Conservation (phyloP, 2,888 invertebrate species). For the Ichneumoninae sp. region DNA sequence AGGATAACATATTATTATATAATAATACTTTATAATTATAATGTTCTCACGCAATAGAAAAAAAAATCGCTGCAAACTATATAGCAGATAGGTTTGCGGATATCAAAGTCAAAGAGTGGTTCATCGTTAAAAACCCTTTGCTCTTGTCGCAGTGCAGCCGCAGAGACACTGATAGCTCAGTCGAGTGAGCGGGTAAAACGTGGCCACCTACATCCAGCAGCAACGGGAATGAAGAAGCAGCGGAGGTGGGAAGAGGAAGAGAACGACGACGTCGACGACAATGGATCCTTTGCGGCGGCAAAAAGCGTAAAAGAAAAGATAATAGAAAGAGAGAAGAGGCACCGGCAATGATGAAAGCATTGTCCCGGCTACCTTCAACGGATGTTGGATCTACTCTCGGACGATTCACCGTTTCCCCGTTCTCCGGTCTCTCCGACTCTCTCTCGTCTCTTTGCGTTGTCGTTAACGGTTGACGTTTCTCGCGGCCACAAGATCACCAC, state of each 20-base stretch:
- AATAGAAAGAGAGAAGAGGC: slow-evolving; percentile 79
- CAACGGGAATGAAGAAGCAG: slow-evolving; percentile 34
- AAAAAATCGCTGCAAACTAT: slow-evolving; percentile 18
- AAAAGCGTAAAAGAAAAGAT: slow-evolving; percentile 80
- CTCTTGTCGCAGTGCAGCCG: slow-evolving; percentile 59
- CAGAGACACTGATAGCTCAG: slow-evolving; percentile 78
- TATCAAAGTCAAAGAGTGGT: slow-evolving; percentile 42
- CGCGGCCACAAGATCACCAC: slow-evolving; percentile 66
- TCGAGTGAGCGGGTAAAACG: slow-evolving; percentile 72
- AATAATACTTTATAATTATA: slow-evolving; percentile 25
- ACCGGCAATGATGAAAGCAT: slow-evolving; percentile 84
- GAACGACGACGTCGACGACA: slow-evolving; percentile 76
- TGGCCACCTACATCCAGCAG: slow-evolving; percentile 77
- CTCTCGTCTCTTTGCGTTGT: slow-evolving; percentile 65
- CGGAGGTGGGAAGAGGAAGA: slow-evolving; percentile 36
- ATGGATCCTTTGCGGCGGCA: slow-evolving; percentile 81
- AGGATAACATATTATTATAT: neutral
- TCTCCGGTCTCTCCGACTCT: slow-evolving; percentile 38
- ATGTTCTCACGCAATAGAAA: slow-evolving; percentile 8
- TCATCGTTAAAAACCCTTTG: slow-evolving; percentile 48
- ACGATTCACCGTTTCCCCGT: slow-evolving; percentile 53
- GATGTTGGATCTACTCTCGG: slow-evolving; percentile 63
- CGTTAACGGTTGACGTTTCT: slow-evolving; percentile 70
- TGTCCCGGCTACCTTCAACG: slow-evolving; percentile 81
- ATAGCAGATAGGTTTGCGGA: neutral